A percentile compares a stretch with the other conserved stretches of the same genome.
Evolutionary conservation across 2,113 vertebrate species (phyloP).

Genomic region (Suricata suricatta): DNA sequence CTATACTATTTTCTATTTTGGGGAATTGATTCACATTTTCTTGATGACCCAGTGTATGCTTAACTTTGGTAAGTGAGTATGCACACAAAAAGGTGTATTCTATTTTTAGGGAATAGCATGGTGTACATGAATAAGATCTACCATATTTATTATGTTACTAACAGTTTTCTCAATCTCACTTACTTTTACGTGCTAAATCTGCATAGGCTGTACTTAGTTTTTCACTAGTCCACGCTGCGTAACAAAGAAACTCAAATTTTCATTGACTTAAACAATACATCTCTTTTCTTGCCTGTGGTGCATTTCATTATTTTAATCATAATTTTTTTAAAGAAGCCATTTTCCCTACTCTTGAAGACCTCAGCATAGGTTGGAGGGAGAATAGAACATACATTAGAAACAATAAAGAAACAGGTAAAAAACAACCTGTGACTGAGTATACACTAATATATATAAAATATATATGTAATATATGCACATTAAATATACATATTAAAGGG

Average conservation of each 20-base stretch:
- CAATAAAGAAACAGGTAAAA: background rate
- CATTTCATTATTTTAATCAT: slow-evolving; percentile 4
- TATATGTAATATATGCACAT: background rate
- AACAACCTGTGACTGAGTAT: background rate
- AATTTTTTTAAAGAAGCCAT: background rate
- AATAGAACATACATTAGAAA: background rate
- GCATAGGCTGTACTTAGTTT: background rate
- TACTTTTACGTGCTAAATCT: background rate
- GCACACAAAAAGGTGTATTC: background rate
- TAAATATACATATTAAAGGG: background rate
- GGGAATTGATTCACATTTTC: background rate
- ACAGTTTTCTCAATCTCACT: background rate
- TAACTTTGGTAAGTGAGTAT: background rate
- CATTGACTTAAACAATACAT: background rate
- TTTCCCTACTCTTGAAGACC: background rate
- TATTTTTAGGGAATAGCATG: background rate
- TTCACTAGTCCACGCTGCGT: background rate
- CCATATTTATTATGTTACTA: background rate
- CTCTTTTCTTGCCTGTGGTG: background rate
- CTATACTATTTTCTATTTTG: background rate
- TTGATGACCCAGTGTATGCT: background rate
- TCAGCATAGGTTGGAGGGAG: background rate
- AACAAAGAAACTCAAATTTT: background rate
- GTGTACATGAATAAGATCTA: background rate
- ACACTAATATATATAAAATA: background rate